Evolutionary conservation across 2,113 vertebrate genomes (phyloP), one percentile per base, ranked within the genome.

Genomic region (Paramisgurnus dabryanus): DNA sequence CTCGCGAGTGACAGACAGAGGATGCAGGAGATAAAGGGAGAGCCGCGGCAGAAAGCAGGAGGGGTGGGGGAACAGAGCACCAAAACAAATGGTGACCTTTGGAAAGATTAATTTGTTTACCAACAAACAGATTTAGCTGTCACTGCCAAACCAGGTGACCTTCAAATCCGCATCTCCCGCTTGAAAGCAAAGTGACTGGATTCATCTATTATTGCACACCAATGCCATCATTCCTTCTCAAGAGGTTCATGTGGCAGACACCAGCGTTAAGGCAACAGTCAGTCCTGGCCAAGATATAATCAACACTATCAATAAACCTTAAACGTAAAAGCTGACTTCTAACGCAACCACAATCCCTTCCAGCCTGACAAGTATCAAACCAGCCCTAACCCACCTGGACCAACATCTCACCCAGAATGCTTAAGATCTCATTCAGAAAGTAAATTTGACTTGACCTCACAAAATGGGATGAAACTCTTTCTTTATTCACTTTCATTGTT

Each of bases 41-140:
- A 94, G 47, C 27, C 15, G 63, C 57, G 53, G 47, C 55, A 68
- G 76, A 79, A 15, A 61, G 57, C 18, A 67, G 67, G 55, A 49
- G 49, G 11, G 53, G 18, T 41, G 18, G 53, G 40, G 67, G 18
- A 64, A 18, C 63, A 75, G 65, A 80, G 45, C 58, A 93, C 93
- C 93, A 87, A 95, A 97, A 96, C 95, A 96, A 96, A 97, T 95
- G 94, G 91, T 87, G 93, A 98, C 96, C 96, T 98, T 97, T 95
- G 85, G 55, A 95, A 95, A 97, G 95, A 98, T 96, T 94, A 93
- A 97, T 97, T 96, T 96, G 95, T 97, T 96, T 96, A 94, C 94
- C 93, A 92, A 95, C 94, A 95, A 88, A 94, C 74, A 76, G 87
- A 85, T 93, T 89, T 78, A 83, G 93, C 93, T 95, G 94, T 96